phyloP scores from a whole-genome alignment of 2,113 vertebrate genomes.

The Mungos mungo region DNA sequence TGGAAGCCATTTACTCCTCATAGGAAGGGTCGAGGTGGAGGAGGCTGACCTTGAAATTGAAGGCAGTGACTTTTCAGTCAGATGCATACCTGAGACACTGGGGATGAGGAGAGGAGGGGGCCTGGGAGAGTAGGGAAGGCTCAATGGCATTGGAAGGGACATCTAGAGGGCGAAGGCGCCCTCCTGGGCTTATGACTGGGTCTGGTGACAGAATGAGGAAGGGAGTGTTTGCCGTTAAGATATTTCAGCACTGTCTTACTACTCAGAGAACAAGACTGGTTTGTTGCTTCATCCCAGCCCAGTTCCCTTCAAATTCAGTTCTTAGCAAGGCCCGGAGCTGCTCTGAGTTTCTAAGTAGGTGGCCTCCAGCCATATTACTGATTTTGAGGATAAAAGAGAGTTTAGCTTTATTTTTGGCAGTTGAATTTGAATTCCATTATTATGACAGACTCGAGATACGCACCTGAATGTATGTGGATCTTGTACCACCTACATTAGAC shows the following conservation, averaged over 20 bases:
- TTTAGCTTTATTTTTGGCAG: slow-evolving; percentile 18
- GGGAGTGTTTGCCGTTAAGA: neutral
- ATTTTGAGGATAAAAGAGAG: neutral
- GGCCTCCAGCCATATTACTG: neutral
- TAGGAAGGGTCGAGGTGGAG: neutral
- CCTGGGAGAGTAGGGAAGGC: neutral
- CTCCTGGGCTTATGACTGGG: neutral
- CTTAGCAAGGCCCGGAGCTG: neutral
- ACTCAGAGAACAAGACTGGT: neutral
- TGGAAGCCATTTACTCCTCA: neutral
- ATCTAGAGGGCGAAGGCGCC: neutral
- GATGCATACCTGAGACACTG: neutral
- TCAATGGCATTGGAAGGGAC: neutral
- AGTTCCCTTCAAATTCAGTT: neutral
- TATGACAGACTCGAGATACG: neutral
- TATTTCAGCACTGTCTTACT: slow-evolving; percentile 21
- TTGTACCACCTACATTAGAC: neutral
- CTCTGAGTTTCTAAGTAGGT: neutral
- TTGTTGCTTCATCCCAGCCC: neutral
- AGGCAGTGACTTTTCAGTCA: slow-evolving; percentile 26
- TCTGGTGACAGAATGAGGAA: neutral
- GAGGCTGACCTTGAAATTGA: neutral
- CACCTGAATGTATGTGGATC: neutral
- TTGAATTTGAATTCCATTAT: slow-evolving; percentile 3
- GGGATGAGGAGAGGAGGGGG: neutral